Evolutionary conservation across 2,797 vertebrate species (phyloP).

Genomic region (Saxicola maurus): DNA sequence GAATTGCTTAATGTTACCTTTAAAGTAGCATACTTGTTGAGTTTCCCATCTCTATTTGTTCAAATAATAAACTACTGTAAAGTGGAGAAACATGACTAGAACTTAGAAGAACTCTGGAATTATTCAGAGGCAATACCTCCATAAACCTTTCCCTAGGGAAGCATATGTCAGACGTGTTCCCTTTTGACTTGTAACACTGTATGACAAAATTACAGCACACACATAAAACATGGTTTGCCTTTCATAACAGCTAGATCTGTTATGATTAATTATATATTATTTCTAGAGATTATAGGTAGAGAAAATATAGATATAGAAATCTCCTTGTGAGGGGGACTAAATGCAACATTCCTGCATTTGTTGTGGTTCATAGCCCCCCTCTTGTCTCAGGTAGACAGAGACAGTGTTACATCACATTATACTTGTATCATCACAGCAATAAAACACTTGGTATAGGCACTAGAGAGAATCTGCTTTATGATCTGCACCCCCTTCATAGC

Average conservation of each 20-base stretch:
- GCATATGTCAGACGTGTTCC: neutral
- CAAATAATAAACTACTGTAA: neutral
- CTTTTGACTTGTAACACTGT: neutral
- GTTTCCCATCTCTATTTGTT: neutral
- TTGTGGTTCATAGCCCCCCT: accelerated
- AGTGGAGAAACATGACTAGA: accelerated
- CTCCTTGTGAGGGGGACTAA: neutral
- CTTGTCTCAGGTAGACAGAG: neutral
- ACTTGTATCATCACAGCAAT: neutral
- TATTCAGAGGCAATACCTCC: neutral
- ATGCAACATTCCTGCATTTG: neutral
- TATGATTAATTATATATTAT: neutral
- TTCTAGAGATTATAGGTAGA: neutral
- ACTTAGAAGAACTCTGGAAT: neutral
- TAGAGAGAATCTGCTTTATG: neutral
- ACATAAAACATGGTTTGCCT: neutral
- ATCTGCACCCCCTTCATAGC: neutral
- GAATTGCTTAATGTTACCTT: neutral
- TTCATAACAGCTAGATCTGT: neutral
- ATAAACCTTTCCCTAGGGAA: neutral
- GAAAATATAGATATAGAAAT: neutral
- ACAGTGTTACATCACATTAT: neutral
- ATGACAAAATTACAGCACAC: neutral
- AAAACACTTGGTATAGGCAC: neutral
- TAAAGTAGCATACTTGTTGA: neutral